Conservation (phyloP, 2,113 vertebrate genomes). For the Phainopepla nitens region DNA sequence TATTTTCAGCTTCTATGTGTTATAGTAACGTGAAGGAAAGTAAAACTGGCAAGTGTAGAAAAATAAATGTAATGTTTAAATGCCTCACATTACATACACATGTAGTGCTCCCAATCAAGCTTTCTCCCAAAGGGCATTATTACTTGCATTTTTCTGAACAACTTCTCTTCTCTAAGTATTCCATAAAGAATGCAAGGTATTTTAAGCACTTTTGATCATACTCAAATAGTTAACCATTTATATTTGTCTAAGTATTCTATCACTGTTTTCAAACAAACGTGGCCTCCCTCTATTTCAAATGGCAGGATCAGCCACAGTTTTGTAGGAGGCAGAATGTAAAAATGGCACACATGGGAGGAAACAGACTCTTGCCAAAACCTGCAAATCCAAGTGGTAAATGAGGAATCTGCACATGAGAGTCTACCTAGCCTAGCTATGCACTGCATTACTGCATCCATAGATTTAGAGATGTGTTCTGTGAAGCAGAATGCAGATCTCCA, state of each 20-base stretch:
- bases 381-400: neutral
- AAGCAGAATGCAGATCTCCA: neutral
- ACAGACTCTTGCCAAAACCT: neutral
- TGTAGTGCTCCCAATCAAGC: neutral
- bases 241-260: neutral
- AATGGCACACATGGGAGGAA: neutral
- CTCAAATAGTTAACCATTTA: neutral
- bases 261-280: neutral
- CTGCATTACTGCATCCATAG: fast-evolving
- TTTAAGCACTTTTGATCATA: neutral
- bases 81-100: neutral
- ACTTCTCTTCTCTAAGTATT: neutral
- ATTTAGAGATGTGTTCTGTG: neutral
- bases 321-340: neutral
- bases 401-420: neutral
- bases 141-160: neutral
- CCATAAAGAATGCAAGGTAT: neutral
- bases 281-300: neutral
- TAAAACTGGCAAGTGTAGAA: neutral
- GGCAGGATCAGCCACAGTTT: neutral
- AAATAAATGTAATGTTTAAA: neutral
- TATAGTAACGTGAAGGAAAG: neutral
- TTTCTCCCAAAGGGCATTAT: neutral
- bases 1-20: neutral
- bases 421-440: neutral